Evolutionary conservation across 2,113 vertebrate genomes (phyloP).

Genomic region (Crotalus horridus): DNA sequence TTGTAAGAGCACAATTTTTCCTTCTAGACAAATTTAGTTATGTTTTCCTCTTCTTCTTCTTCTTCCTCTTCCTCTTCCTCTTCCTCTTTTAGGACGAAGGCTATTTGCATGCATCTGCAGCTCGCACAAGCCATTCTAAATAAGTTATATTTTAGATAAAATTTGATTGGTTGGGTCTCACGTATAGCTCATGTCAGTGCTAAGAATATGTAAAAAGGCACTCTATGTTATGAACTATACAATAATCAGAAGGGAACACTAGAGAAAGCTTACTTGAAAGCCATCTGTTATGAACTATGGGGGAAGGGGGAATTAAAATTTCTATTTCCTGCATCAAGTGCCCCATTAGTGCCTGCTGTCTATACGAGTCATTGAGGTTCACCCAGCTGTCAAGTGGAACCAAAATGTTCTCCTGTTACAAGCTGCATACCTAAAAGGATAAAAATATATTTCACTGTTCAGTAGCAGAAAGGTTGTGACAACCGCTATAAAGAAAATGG

Average conservation of each 20-base stretch:
- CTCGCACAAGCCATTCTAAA: neutral
- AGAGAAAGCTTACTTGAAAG: slow-evolving; percentile 41
- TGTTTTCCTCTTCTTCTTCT: neutral
- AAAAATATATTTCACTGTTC: slow-evolving; percentile 34
- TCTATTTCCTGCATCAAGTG: slow-evolving; percentile 43
- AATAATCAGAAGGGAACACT: slow-evolving; percentile 37
- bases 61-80: neutral
- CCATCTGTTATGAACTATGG: slow-evolving; percentile 46
- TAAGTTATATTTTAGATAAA: neutral
- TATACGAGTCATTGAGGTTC: slow-evolving; percentile 38
- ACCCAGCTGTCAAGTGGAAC: slow-evolving; percentile 52
- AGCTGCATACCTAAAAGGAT: slow-evolving; percentile 29
- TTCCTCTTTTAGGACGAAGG: neutral
- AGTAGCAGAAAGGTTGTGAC: slow-evolving; percentile 43
- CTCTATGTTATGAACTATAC: slow-evolving; percentile 25
- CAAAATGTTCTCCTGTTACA: slow-evolving; percentile 50
- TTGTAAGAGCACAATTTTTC: neutral
- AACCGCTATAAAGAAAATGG: slow-evolving; percentile 6
- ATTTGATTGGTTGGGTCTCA: slow-evolving; percentile 32
- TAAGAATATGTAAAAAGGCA: slow-evolving; percentile 10
- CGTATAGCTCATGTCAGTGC: neutral
- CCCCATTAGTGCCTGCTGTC: slow-evolving; percentile 36
- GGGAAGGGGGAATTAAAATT: slow-evolving; percentile 43
- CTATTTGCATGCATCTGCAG: neutral
- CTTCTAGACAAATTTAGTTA: neutral